phyloP scores from a whole-genome alignment of 2,888 invertebrate species.

The Branchipolynoe longqiensis region DNA sequence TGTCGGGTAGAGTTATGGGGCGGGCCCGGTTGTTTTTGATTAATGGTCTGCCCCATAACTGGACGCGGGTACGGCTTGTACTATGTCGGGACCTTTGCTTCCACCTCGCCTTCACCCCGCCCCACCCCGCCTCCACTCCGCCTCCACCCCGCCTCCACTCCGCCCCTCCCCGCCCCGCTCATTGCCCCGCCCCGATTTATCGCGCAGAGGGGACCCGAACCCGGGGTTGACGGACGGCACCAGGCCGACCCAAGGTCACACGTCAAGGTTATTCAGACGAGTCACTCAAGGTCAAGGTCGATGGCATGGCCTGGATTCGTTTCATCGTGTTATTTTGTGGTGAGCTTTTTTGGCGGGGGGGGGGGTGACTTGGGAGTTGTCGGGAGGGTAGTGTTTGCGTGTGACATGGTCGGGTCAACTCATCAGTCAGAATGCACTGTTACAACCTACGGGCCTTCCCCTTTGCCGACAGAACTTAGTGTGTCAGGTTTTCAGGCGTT shows the following conservation, averaged over 20 bases:
- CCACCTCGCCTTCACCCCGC: neutral
- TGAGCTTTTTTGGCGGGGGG: neutral
- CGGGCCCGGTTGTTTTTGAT: no score
- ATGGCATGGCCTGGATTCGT: neutral
- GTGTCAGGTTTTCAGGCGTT: neutral
- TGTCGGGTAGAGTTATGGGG: no score
- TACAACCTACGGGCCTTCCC: no score
- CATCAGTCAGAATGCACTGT: neutral
- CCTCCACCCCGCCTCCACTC: no score
- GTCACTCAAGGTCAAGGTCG: slow-evolving; percentile 24
- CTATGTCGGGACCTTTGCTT: slow-evolving; percentile 42
- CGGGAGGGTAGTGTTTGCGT: neutral
- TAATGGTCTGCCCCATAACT: no score
- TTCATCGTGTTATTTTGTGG: neutral
- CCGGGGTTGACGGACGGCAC: slow-evolving; percentile 1
- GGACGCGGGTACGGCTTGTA: no score
- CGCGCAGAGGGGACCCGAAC: neutral
- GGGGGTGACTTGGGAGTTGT: neutral
- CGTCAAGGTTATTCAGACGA: slow-evolving; percentile 27
- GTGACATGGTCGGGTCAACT: neutral
- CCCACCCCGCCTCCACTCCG: neutral
- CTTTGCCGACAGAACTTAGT: no score
- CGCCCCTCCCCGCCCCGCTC: no score
- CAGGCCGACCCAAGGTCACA: neutral
- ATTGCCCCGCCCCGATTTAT: neutral